Evolutionary conservation across 1,140 invertebrate species (phyloP), one percentile per base, ranked within the genome.

Genomic region (Episyrphus balteatus): DNA sequence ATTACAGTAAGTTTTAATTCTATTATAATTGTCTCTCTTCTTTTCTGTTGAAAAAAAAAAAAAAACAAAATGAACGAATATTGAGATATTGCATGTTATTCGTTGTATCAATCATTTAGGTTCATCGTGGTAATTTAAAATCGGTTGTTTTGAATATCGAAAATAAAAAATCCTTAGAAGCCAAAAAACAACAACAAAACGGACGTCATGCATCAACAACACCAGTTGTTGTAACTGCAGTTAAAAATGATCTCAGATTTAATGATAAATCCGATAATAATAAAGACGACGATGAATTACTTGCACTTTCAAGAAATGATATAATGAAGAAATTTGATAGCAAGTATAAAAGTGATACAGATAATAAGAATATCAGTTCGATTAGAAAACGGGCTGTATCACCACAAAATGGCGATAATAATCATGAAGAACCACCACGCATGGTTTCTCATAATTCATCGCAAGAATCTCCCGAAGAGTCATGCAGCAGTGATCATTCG

Each of bases 1-100:
- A 76, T 81, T 40, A 74, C 72, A 48, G 79, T 81, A 71, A 77
- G 74, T 70, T 49, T 34, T 6, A 37, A 37, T 37, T 37, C 36
- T 15, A 9, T 8, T 9, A 8, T 43, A 6, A 5, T 13, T 43
- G 15, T 34, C 32, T 5, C 39, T 15, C 39, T 18, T n/a, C n/a
- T n/a, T 17, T 14, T 17, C 5, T 6, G 26, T 19, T 10, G 12
- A 26, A 26, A 30, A 11, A 6, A 31, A 43, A 3, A 43, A 8
- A 12, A 33, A 13, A 15, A 46, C 19, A 41, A 30, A 17, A 37
- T n/a, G 33, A 34, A 34, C 36, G 10, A 3, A 17, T 37, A 37
- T 37, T 5, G 5, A 37, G 10, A 37, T 5, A 37, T 14, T n/a
- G 6, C 13, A 11, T 17, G 3, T 37, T 37, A 37, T 14, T 3